Evolutionary conservation across 2,888 invertebrate genomes (phyloP).

Genomic region (Hydropsyche betteni): DNA sequence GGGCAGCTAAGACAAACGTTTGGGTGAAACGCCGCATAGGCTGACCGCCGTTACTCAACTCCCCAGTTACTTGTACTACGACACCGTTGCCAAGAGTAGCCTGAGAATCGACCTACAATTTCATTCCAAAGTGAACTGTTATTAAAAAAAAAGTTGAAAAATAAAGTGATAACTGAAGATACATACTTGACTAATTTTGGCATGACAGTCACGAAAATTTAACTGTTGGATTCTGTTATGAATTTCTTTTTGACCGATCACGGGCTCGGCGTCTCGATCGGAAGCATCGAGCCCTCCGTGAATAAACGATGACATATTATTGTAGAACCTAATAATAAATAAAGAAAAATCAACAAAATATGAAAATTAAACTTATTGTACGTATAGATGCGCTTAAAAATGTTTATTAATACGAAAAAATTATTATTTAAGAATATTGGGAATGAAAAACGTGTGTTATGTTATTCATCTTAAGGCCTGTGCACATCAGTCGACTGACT

Average conservation of each 20-base stretch:
- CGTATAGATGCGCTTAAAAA: too few species aligned
- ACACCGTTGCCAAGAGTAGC: constrained; percentile 94
- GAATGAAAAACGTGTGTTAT: too few species aligned
- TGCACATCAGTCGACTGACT: too few species aligned
- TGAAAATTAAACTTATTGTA: too few species aligned
- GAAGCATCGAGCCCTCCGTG: constrained; percentile 90
- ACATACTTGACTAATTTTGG: constrained; percentile 87
- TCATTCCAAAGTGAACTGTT: not conserved
- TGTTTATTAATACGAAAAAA: too few species aligned
- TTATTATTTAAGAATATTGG: too few species aligned
- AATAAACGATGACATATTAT: constrained; percentile 94
- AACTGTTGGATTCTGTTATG: constrained; percentile 95
- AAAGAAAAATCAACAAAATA: too few species aligned
- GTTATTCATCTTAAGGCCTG: too few species aligned
- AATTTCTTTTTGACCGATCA: constrained; percentile 92
- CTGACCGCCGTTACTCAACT: constrained; percentile 94
- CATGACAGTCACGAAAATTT: constrained; percentile 96
- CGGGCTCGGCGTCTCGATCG: constrained; percentile 83
- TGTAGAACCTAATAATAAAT: constrained; percentile 80
- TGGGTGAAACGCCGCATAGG: constrained; percentile 98
- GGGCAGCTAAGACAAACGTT: constrained; percentile 95
- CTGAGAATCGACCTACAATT: constrained; percentile 83
- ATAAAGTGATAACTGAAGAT: not conserved
- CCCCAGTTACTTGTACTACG: constrained; percentile 97
- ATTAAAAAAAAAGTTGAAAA: not conserved